phyloP scores from a whole-genome alignment of 2,888 invertebrate species.

The Drosophila leonis region DNA sequence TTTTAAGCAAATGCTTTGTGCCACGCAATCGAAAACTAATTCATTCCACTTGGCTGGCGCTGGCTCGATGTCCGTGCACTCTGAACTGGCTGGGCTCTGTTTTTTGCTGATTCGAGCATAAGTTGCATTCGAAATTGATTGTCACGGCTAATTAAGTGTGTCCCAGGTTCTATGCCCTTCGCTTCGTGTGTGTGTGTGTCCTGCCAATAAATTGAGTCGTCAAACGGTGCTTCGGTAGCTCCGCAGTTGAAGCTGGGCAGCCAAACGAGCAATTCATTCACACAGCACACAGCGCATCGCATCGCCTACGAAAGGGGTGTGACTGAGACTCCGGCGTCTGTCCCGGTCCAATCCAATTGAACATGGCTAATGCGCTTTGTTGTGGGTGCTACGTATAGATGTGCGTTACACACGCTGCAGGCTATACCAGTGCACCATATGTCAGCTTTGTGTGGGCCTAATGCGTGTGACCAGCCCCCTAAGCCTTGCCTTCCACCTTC shows the following conservation, averaged over 20 bases:
- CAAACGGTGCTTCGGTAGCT: constrained; percentile 54
- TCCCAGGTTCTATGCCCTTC: constrained; percentile 46
- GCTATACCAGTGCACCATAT: constrained; percentile 72
- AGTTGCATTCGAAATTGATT: constrained; percentile 86
- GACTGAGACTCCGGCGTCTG: constrained; percentile 40
- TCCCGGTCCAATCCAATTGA: constrained; percentile 63
- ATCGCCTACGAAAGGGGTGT: constrained; percentile 78
- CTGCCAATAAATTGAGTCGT: constrained; percentile 83
- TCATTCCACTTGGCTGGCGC: constrained; percentile 67
- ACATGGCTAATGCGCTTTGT: constrained; percentile 78
- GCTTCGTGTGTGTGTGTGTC: constrained; percentile 49
- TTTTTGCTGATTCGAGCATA: constrained; percentile 82
- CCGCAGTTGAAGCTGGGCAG: constrained; percentile 10
- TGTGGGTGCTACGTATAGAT: constrained; percentile 63
- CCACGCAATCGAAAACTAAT: constrained; percentile 72
- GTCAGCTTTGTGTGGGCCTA: constrained; percentile 75
- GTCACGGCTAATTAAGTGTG: constrained; percentile 86
- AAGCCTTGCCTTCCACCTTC: no score
- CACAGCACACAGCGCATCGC: constrained; percentile 34
- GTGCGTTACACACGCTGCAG: constrained; percentile 47
- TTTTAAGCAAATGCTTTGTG: constrained; percentile 33
- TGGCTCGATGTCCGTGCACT: constrained; percentile 7
- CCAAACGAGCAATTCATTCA: constrained; percentile 67
- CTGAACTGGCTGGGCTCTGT: not conserved
- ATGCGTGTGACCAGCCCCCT: constrained; percentile 59